Conservation (phyloP, 1,140 invertebrate species). For the Eciton burchellii region DNA sequence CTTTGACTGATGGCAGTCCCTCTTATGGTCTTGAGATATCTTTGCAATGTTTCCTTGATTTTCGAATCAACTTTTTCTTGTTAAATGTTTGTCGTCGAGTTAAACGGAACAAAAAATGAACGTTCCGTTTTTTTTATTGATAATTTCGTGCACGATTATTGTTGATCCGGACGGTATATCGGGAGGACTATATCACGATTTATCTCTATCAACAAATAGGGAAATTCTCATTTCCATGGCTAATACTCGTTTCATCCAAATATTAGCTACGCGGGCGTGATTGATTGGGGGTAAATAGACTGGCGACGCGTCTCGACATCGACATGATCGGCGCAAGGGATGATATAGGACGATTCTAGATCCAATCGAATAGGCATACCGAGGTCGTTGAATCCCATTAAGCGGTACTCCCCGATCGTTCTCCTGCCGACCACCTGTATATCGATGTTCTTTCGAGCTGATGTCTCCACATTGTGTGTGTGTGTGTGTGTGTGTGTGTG, state of each 20-base stretch:
- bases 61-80: no score
- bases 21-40: no score
- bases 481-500: no score
- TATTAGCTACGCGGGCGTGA: slow-evolving; percentile 36
- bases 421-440: slow-evolving; percentile 71
- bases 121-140: neutral
- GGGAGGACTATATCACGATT: neutral
- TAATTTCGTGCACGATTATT: neutral
- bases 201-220: slow-evolving; percentile 16
- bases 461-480: slow-evolving; percentile 38
- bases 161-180: neutral
- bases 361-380: slow-evolving; percentile 34
- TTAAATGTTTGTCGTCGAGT: no score
- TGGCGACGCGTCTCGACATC: slow-evolving; percentile 1
- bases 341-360: slow-evolving; percentile 62
- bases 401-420: slow-evolving; percentile 72
- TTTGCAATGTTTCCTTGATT: no score
- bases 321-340: slow-evolving; percentile 19
- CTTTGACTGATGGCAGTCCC: no score
- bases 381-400: slow-evolving; percentile 80
- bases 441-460: slow-evolving; percentile 53
- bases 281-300: slow-evolving; percentile 33
- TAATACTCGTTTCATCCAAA: slow-evolving; percentile 49
- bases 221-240: slow-evolving; percentile 20
- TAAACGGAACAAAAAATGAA: no score